These are phyloP conservation scores for Anthoscopus minutus DNA, from an alignment of 2,113 vertebrate genomes.

Conservation along the genomic window DNA sequence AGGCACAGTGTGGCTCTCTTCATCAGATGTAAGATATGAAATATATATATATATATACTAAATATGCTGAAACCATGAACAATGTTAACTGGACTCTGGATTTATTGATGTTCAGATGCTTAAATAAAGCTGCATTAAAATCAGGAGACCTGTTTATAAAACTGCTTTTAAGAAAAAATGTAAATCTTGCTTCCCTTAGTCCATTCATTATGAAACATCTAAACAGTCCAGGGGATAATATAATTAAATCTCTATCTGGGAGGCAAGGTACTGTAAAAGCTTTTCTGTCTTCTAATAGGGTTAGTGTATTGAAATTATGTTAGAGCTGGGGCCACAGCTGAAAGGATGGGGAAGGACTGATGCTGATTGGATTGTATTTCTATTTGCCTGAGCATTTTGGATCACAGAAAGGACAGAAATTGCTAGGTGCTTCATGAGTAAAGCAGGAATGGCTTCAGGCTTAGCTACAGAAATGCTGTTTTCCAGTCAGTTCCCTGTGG, in stretches of 20 bases:
- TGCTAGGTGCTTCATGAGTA: not conserved
- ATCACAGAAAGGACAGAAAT: not conserved
- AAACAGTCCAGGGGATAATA: not conserved
- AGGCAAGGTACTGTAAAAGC: constrained; percentile 1
- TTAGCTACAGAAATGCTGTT: not conserved
- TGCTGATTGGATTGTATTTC: not conserved
- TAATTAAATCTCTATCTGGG: constrained; percentile 3
- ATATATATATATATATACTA: constrained; percentile 63
- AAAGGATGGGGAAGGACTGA: not conserved
- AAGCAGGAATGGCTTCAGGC: not conserved
- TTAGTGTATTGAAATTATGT: not conserved
- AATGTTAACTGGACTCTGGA: constrained; percentile 67
- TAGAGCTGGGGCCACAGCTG: not conserved
- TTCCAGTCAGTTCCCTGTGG: not conserved
- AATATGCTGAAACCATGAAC: constrained; percentile 49
- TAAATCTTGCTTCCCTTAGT: constrained; percentile 9
- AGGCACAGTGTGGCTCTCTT: constrained; percentile 57
- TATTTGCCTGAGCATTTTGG: not conserved
- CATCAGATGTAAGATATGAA: constrained; percentile 61
- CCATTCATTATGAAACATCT: not conserved
- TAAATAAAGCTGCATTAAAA: constrained; percentile 72
- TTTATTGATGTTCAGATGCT: constrained; percentile 62
- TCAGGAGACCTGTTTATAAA: constrained; percentile 37
- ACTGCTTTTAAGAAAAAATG: constrained; percentile 33
- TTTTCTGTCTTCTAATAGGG: not conserved